These are phyloP conservation scores for Enteromius anoplus DNA, from an alignment of 2,797 vertebrate species.

Conservation along the genomic window DNA sequence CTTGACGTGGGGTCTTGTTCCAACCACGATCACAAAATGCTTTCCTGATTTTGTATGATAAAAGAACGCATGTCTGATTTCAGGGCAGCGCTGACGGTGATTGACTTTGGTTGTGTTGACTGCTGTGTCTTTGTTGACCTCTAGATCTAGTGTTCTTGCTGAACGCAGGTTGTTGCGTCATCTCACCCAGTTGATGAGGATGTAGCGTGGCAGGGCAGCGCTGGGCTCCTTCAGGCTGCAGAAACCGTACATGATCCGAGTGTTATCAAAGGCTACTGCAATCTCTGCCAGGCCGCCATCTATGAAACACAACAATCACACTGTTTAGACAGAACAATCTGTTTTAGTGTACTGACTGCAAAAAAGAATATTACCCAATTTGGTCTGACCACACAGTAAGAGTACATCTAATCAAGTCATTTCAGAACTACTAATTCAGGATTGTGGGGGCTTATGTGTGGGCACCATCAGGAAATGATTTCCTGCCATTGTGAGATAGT, in stretches of 20 bases:
- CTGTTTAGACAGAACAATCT: neutral
- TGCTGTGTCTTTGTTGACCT: slow-evolving; percentile 18
- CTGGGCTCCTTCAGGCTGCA: slow-evolving; percentile 93
- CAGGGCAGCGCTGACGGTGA: neutral
- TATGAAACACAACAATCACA: slow-evolving; percentile 61
- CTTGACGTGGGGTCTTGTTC: neutral
- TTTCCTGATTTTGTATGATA: slow-evolving; percentile 1
- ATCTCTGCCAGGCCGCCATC: slow-evolving; percentile 91
- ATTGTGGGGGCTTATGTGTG: neutral
- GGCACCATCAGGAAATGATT: slow-evolving; percentile 1
- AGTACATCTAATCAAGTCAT: slow-evolving; percentile 3
- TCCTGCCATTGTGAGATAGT: neutral
- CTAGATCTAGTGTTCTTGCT: slow-evolving; percentile 12
- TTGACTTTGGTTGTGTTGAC: neutral
- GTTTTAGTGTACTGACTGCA: neutral
- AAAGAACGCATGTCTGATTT: neutral
- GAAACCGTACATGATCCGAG: slow-evolving; percentile 97
- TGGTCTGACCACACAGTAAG: neutral
- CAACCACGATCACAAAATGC: slow-evolving; percentile 5
- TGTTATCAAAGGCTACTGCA: slow-evolving; percentile 87
- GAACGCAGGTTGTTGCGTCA: neutral
- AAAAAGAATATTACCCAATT: neutral
- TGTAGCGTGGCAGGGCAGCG: slow-evolving; percentile 90
- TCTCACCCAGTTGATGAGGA: slow-evolving; percentile 98
- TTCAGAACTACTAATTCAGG: neutral